Evolutionary conservation across 35 echinoderm and acorn worm species (phyloP), one percentile per base, ranked within the genome.

Genomic region (Lytechinus pictus): DNA sequence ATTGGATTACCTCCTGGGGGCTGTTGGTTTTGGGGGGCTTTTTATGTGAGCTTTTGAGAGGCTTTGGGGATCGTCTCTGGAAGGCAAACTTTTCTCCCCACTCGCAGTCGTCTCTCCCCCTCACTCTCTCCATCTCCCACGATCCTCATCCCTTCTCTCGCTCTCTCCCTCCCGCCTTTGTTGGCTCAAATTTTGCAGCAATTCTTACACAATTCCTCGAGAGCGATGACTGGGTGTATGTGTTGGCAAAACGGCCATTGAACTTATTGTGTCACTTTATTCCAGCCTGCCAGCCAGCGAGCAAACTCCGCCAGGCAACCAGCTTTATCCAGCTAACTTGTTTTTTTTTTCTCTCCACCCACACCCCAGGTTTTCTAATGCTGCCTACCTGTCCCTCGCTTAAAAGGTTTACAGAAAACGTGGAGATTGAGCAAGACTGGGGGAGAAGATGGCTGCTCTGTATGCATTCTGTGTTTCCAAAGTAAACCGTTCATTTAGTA

Each of bases 1-100:
- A 93, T 93, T 55, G 92, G 57, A 93, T 93, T 93, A 93, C 92
- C 27, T 93, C 92, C 92, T 54, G 28, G 92, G 53, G 92, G 92
- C 92, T 93, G 92, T 93, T 93, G 92, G 92, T 93, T 93, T 93
- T 93, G 92, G 92, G 66, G 53, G 92, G 92, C 92, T 93, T 93
- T 93, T 93, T 93, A 93, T 93, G 92, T 54, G 92, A 93, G 92
- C 92, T 93, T 93, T 93, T 53, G 92, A 93, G 92, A 79, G 92
- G 54, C 92, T 93, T 55, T 93, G 92, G 92, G 92, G 92, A 93
- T 93, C 55, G 29, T 93, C 92, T 93, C 92, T 54, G 53, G 92
- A 93, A 93, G 92, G 92, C 92, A 93, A 57, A 57, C 92, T 93
- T 54, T 79, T 79, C 66, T 79, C 66, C 66, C 19, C 66, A n/a